Evolutionary conservation across 2,888 invertebrate genomes (phyloP).

Genomic region (Noctua fimbriata): DNA sequence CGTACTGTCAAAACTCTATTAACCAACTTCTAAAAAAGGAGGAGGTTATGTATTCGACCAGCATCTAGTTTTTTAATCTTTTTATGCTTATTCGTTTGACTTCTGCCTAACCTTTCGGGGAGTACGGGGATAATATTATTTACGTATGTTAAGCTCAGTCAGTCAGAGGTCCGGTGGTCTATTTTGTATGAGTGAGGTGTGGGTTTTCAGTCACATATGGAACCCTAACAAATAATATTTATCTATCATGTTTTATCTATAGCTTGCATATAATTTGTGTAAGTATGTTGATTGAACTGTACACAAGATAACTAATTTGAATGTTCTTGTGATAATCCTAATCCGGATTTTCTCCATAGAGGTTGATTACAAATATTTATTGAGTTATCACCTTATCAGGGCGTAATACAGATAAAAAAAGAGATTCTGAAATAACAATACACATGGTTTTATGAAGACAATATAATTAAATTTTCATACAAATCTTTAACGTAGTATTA

Average conservation of each 20-base stretch:
- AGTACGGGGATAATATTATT: neutral
- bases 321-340: conserved; percentile 33
- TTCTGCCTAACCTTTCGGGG: neutral
- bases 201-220: neutral
- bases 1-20: neutral
- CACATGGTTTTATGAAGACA: conserved; percentile 88
- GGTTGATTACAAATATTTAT: conserved; percentile 12
- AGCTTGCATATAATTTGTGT: conserved; percentile 20
- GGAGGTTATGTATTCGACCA: no score
- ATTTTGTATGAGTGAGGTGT: neutral
- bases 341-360: conserved; percentile 37
- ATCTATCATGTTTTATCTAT: conserved; percentile 29
- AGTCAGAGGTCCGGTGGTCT: neutral
- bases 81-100: neutral
- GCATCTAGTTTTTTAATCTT: no score
- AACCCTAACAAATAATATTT: conserved; percentile 16
- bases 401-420: conserved; percentile 28
- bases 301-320: conserved; percentile 27
- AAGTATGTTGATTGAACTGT: conserved; percentile 19
- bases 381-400: conserved; percentile 5
- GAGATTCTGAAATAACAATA: conserved; percentile 74
- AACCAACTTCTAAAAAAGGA: no score
- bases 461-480: conserved; percentile 94
- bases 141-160: neutral
- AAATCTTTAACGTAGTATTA: conserved; percentile 94